These are phyloP conservation scores for Diaperis boleti DNA, from an alignment of 2,888 invertebrate species.

Conservation along the genomic window DNA sequence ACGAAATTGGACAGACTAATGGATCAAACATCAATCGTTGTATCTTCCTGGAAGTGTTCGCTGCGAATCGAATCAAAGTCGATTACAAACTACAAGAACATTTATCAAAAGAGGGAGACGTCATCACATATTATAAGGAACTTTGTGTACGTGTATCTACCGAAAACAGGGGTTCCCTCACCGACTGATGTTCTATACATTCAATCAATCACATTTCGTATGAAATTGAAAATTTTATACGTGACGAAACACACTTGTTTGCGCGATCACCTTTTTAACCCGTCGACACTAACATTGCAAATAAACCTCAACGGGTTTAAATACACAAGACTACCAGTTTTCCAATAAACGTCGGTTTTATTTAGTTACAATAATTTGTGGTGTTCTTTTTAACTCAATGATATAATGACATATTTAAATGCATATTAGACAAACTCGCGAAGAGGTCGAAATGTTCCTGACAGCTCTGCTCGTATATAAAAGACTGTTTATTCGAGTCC, in stretches of 20 bases:
- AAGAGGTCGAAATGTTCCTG: slow-evolving; percentile 9
- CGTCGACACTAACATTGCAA: background rate
- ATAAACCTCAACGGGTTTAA: background rate
- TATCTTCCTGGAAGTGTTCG: slow-evolving; percentile 53
- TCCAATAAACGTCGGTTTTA: no score
- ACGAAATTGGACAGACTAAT: slow-evolving; percentile 41
- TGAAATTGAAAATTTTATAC: slow-evolving; percentile 62
- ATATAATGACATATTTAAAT: no score
- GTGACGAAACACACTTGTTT: slow-evolving; percentile 57
- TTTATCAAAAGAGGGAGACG: slow-evolving; percentile 61
- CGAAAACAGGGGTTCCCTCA: slow-evolving; percentile 46
- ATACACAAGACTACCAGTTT: background rate
- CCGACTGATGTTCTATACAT: slow-evolving; percentile 44
- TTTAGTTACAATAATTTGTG: no score
- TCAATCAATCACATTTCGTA: slow-evolving; percentile 62
- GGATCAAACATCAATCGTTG: slow-evolving; percentile 37
- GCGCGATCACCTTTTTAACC: slow-evolving; percentile 9
- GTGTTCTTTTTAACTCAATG: no score
- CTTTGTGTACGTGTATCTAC: slow-evolving; percentile 49
- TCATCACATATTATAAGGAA: slow-evolving; percentile 56
- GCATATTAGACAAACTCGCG: no score
- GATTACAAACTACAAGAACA: slow-evolving; percentile 60
- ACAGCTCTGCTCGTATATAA: slow-evolving; percentile 9
- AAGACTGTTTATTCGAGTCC: slow-evolving; percentile 22
- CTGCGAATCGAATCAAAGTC: slow-evolving; percentile 64